phyloP scores from a whole-genome alignment of 2,797 vertebrate species.

The Tamandua tetradactyla region DNA sequence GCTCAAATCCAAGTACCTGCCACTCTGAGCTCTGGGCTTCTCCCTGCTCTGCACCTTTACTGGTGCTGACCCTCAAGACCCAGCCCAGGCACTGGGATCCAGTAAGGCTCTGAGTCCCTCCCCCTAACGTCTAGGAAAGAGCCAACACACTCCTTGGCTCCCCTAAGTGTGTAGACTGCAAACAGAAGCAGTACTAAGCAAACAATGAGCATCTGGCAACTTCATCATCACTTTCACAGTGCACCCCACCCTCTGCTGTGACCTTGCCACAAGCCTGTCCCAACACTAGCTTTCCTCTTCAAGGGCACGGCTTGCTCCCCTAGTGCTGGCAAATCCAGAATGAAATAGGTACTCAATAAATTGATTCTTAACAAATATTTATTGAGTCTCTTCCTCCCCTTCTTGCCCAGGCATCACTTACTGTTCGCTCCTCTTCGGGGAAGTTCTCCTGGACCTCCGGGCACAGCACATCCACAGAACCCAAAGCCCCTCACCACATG shows the following conservation, averaged over 20 bases:
- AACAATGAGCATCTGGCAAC: background rate
- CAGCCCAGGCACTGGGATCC: background rate
- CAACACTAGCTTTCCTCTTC: background rate
- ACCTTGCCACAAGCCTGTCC: background rate
- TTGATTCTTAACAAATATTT: background rate
- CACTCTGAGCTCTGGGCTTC: background rate
- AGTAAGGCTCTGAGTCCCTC: background rate
- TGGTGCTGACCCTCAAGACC: background rate
- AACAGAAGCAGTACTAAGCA: background rate
- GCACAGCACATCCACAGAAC: background rate
- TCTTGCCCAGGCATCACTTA: background rate
- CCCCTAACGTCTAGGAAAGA: background rate
- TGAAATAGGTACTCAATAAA: background rate
- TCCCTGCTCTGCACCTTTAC: background rate
- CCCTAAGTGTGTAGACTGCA: background rate
- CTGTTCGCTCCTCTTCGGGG: background rate
- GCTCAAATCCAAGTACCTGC: too few species aligned
- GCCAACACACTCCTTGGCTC: too few species aligned
- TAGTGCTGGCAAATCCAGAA: background rate
- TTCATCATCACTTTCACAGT: rapidly evolving
- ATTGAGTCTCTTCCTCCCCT: background rate
- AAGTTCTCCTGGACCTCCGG: background rate
- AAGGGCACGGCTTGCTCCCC: background rate
- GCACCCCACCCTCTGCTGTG: background rate
- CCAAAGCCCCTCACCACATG: background rate